These are phyloP conservation scores for Syngnathus floridae DNA, from an alignment of 2,113 vertebrate species.

Conservation along the genomic window DNA sequence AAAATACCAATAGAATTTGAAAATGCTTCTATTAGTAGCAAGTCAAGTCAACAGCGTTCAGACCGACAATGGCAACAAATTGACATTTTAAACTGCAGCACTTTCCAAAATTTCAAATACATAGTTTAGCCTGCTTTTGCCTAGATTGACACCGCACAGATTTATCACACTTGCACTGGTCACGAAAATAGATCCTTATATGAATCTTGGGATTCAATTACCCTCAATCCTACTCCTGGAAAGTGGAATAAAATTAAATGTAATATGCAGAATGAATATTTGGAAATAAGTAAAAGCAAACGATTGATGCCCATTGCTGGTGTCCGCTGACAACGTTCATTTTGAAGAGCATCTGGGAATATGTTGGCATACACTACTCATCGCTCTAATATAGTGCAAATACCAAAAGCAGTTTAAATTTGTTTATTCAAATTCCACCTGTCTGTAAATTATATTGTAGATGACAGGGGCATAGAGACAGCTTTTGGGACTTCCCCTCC, in stretches of 20 bases:
- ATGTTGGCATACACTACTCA: conserved; percentile 30
- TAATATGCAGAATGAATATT: conserved; percentile 31
- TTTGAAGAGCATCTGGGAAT: conserved; percentile 25
- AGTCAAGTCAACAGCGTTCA: too few species aligned
- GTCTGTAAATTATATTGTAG: conserved; percentile 27
- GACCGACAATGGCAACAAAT: not conserved
- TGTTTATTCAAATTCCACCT: conserved; percentile 35
- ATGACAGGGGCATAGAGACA: conserved; percentile 24
- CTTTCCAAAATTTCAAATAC: too few species aligned
- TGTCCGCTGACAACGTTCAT: conserved; percentile 28
- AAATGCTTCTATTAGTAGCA: too few species aligned
- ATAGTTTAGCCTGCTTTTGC: too few species aligned
- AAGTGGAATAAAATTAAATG: conserved; percentile 35
- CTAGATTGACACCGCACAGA: too few species aligned
- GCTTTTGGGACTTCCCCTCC: conserved; percentile 19
- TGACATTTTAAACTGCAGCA: conserved; percentile 12
- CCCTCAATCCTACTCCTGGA: conserved; percentile 7
- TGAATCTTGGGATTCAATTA: not conserved
- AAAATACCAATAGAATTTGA: not conserved
- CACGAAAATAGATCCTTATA: too few species aligned
- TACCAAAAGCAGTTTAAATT: not conserved
- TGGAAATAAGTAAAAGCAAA: conserved; percentile 42
- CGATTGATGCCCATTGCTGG: conserved; percentile 34
- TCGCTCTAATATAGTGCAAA: not conserved
- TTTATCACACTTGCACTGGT: too few species aligned